These are phyloP conservation scores for Zonotrichia albicollis DNA, from an alignment of 2,797 vertebrate species.

Conservation along the genomic window DNA sequence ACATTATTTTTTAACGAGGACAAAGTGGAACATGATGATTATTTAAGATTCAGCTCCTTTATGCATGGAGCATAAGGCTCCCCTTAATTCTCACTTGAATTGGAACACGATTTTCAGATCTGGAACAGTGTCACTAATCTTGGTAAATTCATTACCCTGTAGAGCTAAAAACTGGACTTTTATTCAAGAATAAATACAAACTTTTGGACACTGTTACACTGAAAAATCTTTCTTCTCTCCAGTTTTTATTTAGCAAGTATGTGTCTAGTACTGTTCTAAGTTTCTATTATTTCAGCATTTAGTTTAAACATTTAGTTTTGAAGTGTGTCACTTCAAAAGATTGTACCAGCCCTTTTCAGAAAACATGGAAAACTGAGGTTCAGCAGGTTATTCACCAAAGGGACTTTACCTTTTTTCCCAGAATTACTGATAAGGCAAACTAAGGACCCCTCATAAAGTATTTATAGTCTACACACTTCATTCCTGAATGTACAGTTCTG, in stretches of 20 bases:
- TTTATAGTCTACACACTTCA: background rate
- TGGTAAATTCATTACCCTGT: background rate
- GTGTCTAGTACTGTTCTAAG: background rate
- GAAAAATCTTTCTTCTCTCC: background rate
- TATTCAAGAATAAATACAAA: background rate
- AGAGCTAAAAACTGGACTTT: background rate
- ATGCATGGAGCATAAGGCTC: background rate
- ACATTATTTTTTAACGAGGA: background rate
- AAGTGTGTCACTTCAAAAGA: background rate
- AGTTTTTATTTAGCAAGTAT: background rate
- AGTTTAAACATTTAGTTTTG: background rate
- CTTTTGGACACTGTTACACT: background rate
- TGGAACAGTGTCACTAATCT: background rate
- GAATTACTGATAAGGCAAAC: background rate
- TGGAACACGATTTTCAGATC: background rate
- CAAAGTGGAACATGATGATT: background rate
- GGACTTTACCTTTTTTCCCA: background rate
- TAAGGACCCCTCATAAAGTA: background rate
- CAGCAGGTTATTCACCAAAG: background rate
- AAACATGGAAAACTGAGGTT: background rate
- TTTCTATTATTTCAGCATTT: background rate
- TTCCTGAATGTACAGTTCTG: background rate
- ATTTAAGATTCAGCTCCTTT: background rate
- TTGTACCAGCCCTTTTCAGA: background rate
- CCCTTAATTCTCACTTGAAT: background rate